Conservation (phyloP, 2,797 vertebrate genomes). For the Carapus acus region DNA sequence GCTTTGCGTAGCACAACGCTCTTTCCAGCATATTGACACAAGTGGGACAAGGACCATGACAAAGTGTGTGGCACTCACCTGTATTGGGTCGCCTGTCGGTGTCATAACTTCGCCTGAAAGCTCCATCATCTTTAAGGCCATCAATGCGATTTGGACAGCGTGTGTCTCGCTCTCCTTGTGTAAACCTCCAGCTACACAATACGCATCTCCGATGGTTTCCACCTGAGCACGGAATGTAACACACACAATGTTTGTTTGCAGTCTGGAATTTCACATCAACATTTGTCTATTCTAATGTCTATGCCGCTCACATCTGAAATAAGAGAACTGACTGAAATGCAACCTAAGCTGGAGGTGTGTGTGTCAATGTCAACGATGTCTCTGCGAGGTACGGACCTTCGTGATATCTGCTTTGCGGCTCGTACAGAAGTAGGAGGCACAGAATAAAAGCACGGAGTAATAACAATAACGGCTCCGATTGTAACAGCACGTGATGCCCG, state of each 20-base stretch:
- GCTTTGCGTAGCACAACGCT: neutral
- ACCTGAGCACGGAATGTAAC: slow-evolving; percentile 72
- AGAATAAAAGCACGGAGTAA: slow-evolving; percentile 18
- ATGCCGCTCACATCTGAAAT: neutral
- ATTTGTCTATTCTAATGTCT: neutral
- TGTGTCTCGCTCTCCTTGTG: slow-evolving; percentile 93
- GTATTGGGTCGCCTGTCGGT: slow-evolving; percentile 91
- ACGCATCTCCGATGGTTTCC: slow-evolving; percentile 98
- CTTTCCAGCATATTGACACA: neutral
- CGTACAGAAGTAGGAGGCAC: slow-evolving; percentile 20
- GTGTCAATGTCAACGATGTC: neutral
- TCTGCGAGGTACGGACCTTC: slow-evolving; percentile 8
- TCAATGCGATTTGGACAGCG: slow-evolving; percentile 89
- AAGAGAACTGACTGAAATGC: neutral
- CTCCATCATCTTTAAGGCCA: slow-evolving; percentile 99
- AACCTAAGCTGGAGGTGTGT: too few species aligned
- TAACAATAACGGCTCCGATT: slow-evolving; percentile 35
- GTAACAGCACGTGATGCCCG: slow-evolving; percentile 34
- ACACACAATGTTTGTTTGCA: slow-evolving; percentile 17
- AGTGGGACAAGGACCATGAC: slow-evolving; percentile 7
- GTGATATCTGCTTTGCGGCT: slow-evolving; percentile 7
- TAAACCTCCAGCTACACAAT: slow-evolving; percentile 94
- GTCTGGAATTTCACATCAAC: slow-evolving; percentile 2
- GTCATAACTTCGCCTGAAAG: slow-evolving; percentile 91
- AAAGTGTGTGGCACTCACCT: slow-evolving; percentile 71